Evolutionary conservation across 2,888 invertebrate genomes (phyloP).

Genomic region (Synanthedon andrenaeformis): DNA sequence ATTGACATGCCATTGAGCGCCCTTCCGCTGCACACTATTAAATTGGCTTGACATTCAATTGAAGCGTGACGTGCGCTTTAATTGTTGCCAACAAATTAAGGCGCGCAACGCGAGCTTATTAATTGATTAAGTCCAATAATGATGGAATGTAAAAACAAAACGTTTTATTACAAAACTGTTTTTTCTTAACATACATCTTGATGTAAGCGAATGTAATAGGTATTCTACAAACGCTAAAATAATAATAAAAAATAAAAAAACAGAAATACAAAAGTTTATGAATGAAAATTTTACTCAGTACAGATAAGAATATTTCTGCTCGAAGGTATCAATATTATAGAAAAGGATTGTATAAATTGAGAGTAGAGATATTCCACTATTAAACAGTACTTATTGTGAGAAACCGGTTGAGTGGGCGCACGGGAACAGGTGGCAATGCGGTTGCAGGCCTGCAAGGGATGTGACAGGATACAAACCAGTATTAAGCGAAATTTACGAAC

Average conservation of each 20-base stretch:
- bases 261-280: too few species aligned
- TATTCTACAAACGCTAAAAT: too few species aligned
- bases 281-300: too few species aligned
- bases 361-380: background rate
- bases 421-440: slow-evolving; percentile 36
- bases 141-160: too few species aligned
- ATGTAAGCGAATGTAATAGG: too few species aligned
- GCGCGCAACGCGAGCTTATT: too few species aligned
- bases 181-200: too few species aligned
- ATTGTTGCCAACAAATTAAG: background rate
- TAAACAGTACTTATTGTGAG: background rate
- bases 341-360: background rate
- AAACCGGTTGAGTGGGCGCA: slow-evolving; percentile 25
- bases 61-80: slow-evolving; percentile 16
- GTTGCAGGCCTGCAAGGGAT: slow-evolving; percentile 35
- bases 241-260: too few species aligned
- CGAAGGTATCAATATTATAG: too few species aligned
- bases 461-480: slow-evolving; percentile 45
- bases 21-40: slow-evolving; percentile 29
- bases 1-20: slow-evolving; percentile 25
- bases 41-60: slow-evolving; percentile 25
- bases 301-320: too few species aligned
- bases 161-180: too few species aligned
- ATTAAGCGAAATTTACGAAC: slow-evolving; percentile 50
- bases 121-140: too few species aligned